Evolutionary conservation across 2,797 vertebrate genomes (phyloP).

Genomic region (Furcifer pardalis): DNA sequence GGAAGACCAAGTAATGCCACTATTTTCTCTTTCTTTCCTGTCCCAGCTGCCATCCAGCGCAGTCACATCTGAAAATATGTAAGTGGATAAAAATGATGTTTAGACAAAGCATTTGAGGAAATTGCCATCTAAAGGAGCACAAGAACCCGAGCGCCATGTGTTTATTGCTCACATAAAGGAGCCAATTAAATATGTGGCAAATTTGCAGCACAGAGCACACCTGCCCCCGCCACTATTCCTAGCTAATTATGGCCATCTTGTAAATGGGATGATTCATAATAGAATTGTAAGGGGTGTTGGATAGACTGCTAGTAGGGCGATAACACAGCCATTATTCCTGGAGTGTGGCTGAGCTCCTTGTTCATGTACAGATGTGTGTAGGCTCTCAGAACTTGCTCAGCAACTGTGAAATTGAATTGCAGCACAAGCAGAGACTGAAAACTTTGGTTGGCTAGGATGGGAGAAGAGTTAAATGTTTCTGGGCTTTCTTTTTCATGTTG

Average conservation of each 20-base stretch:
- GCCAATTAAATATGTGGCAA: slow-evolving; percentile 3
- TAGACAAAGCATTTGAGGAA: slow-evolving; percentile 45
- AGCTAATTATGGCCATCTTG: slow-evolving; percentile 37
- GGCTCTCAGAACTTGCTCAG: background rate
- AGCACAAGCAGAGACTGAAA: background rate
- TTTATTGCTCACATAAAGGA: slow-evolving; percentile 33
- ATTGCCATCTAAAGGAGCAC: slow-evolving; percentile 36
- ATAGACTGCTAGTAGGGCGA: background rate
- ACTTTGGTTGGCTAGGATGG: background rate
- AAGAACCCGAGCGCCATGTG: slow-evolving; percentile 35
- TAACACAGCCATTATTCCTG: background rate
- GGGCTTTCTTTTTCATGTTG: background rate
- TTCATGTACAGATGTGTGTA: background rate
- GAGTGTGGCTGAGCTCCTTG: background rate
- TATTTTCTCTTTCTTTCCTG: background rate
- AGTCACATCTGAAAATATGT: slow-evolving; percentile 11
- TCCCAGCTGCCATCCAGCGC: background rate
- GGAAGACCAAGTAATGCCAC: background rate
- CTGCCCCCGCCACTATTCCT: slow-evolving; percentile 36
- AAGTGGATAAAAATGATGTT: slow-evolving; percentile 26
- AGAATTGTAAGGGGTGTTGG: slow-evolving; percentile 18
- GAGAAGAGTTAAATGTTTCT: background rate
- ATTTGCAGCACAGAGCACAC: slow-evolving; percentile 17
- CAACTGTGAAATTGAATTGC: background rate
- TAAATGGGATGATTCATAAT: slow-evolving; percentile 44